Percentiles rank a stretch among this genome's conserved stretches.
These are phyloP conservation scores for Endotricha flammealis DNA, from an alignment of 2,888 invertebrate genomes.

Conservation along the genomic window DNA sequence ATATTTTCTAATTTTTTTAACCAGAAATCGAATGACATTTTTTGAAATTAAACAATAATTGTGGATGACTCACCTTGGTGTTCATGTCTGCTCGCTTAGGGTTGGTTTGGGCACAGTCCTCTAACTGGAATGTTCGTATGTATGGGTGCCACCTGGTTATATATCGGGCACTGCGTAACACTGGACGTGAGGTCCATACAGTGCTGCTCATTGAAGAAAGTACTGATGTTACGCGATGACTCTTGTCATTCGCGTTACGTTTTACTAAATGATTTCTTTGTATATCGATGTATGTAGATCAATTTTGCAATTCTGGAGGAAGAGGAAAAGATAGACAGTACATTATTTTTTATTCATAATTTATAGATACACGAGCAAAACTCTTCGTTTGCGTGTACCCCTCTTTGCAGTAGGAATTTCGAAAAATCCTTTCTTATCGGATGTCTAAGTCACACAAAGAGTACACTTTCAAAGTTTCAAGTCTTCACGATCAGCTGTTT, in stretches of 20 bases:
- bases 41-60: not conserved
- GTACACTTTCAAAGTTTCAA: no score
- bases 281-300: conserved; percentile 10
- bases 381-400: no score
- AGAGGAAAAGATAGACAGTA: no score
- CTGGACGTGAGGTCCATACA: conserved; percentile 67
- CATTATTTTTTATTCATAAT: no score
- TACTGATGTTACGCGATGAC: conserved; percentile 53
- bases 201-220: conserved; percentile 66
- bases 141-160: conserved; percentile 47
- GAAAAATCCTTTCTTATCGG: no score
- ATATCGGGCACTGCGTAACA: conserved; percentile 65
- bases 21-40: no score
- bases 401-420: no score
- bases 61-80: conserved; percentile 57
- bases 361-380: no score
- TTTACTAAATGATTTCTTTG: conserved; percentile 31
- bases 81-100: conserved; percentile 65
- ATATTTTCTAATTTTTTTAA: no score
- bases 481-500: no score
- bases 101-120: conserved; percentile 54
- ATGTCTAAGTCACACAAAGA: no score
- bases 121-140: conserved; percentile 55
- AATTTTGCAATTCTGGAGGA: no score
- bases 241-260: conserved; percentile 51